Base-by-base conservation (phyloP, 1,140 invertebrate species). In the Zophobas morio region DNA sequence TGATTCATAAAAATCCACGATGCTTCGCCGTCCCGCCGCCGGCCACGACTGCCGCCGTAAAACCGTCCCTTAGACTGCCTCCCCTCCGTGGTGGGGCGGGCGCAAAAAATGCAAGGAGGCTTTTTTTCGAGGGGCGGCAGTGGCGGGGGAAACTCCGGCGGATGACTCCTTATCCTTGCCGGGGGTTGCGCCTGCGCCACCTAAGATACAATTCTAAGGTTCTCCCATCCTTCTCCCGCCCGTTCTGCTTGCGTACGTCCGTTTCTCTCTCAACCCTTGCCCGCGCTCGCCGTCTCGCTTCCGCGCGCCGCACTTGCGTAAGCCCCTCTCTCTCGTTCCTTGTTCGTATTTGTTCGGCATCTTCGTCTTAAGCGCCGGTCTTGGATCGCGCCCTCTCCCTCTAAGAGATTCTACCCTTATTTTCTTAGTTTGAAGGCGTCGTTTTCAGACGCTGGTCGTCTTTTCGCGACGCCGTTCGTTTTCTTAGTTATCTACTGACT, bases 341-440 rank as follows among this genome's bases (percentile, higher is more conserved):
- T 81, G 79, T 77, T 74, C 74, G 56, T 81, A 78, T 82, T 82
- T 81, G 77, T 78, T 32, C 40, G 46, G 51, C 54, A 56, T 85
- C 83, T 80, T 78, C 36, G 57, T 84, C 79, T n/a, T 8, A 49
- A 54, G 5, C 82, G 79, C 83, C 78, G 72, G 57, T 56, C 82
- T 85, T 84, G 83, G 73, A 80, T 83, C 81, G 78, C 73, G 79
- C 76, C 57, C 54, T 83, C 82, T 79, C 76, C 71, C 66, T 84
- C 79, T 66, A 74, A 74, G 75, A 78, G 77, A 82, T 82, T 80
- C 80, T 83, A 82, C 83, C 82, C 82, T 82, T 84, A 82, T 82
- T 84, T 85, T 86, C 85, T 85, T 84, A 85, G 84, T 86, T 76
- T 80, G 78, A 83, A 84, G 84, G 84, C 82, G 84, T 83, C 83